A percentile compares a stretch with the other conserved stretches of the same genome.
phyloP scores from a whole-genome alignment of 1,140 invertebrate species.

The Pogonus chalceus region DNA sequence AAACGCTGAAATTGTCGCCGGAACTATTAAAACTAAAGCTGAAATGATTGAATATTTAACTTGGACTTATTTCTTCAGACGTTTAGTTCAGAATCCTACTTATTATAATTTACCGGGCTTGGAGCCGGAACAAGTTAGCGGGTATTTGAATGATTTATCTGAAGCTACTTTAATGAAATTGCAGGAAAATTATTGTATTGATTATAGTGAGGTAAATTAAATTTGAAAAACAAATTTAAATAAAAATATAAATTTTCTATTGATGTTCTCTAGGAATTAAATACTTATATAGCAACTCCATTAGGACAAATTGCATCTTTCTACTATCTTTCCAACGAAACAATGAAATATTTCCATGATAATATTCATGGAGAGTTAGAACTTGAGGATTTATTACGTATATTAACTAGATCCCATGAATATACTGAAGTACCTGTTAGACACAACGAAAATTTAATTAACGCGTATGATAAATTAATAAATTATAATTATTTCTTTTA shows the following conservation, averaged over 20 bases:
- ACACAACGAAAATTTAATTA: conserved; percentile 95
- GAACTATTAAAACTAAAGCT: conserved; percentile 85
- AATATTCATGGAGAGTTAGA: conserved; percentile 52
- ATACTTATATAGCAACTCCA: conserved; percentile 54
- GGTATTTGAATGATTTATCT: conserved; percentile 64
- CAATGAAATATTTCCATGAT: conserved; percentile 73
- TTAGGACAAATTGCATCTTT: conserved; percentile 90
- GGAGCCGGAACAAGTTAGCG: conserved; percentile 63
- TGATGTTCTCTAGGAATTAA: conserved; percentile 44
- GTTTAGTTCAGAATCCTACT: conserved; percentile 72
- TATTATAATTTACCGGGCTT: conserved; percentile 80
- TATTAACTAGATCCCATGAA: conserved; percentile 80
- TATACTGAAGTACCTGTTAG: conserved; percentile 91
- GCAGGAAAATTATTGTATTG: conserved; percentile 65
- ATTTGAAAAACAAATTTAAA: conserved; percentile 11
- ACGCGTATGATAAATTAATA: conserved; percentile 53
- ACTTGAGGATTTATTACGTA: conserved; percentile 65
- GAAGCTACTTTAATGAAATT: conserved; percentile 66
- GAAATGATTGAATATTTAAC: conserved; percentile 95
- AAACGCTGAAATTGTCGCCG: conserved; percentile 95
- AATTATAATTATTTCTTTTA: no score
- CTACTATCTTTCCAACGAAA: conserved; percentile 94
- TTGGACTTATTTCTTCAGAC: conserved; percentile 96
- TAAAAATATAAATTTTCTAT: conserved; percentile 10
- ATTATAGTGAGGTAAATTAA: conserved; percentile 21